Conservation (phyloP, 2,888 invertebrate species). For the Chymomyza procnemis region DNA sequence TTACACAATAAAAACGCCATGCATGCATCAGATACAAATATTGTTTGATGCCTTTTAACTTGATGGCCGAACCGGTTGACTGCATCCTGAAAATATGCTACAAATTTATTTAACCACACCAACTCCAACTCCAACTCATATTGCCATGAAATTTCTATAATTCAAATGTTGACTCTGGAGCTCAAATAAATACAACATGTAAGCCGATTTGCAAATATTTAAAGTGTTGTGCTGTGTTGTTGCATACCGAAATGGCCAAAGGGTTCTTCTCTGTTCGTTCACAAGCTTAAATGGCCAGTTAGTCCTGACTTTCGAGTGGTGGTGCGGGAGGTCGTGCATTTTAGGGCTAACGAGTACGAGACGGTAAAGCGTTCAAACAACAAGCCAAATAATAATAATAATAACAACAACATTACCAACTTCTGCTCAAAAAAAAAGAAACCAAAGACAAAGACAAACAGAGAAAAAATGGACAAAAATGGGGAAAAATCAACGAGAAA, state of each 20-base stretch:
- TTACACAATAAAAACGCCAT: not conserved
- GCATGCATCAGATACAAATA: constrained; percentile 4
- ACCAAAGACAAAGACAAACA: not conserved
- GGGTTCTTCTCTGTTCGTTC: too few relatives aligned
- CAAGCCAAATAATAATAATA: constrained; percentile 6
- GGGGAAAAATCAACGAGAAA: not conserved
- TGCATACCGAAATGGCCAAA: not conserved
- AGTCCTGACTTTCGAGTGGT: not conserved
- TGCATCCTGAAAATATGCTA: constrained; percentile 38
- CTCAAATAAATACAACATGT: constrained; percentile 68
- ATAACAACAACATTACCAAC: not conserved
- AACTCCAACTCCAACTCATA: constrained; percentile 3
- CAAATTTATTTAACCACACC: constrained; percentile 23
- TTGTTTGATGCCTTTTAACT: constrained; percentile 13
- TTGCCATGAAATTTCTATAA: constrained; percentile 55
- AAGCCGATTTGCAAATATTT: constrained; percentile 66
- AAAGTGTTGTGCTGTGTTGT: not conserved
- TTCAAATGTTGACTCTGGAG: constrained; percentile 69
- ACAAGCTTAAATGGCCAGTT: constrained; percentile 49
- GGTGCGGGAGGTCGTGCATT: not conserved
- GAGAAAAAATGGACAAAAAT: not conserved
- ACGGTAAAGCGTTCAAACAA: not conserved
- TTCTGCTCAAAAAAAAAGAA: not conserved
- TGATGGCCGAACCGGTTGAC: constrained; percentile 18
- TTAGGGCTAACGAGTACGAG: not conserved